Evolutionary conservation across 2,888 invertebrate species (phyloP), one percentile per base, ranked within the genome.

Genomic region (Euzetes globulus): DNA sequence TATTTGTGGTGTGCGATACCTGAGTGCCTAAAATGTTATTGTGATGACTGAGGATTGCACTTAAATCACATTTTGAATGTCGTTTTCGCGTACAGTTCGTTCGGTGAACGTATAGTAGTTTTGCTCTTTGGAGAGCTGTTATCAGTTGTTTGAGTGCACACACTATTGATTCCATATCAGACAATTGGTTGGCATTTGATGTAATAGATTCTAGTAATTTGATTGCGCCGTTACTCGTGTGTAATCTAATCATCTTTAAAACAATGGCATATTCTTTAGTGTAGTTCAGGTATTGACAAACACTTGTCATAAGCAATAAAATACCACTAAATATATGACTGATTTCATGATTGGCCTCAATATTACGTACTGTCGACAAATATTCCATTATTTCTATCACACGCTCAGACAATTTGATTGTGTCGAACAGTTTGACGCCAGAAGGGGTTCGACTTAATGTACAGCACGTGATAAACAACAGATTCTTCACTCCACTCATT

Each of bases 61-160:
- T 37, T 1, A 74, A 50, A 50, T 74, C 58, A 52, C 74, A 74
- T 11, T 55, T 50, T 6, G 47, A 58, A 45, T 74, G 74, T 33
- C 65, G 9, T 45, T 60, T 55, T 17, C 41, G 41, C 33, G 37
- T 19, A 37, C 74, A 74, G 0, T 17, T 27, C 22, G 55, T 29
- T 41, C 52, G 15, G 41, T 74, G 74, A 58, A 37, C 19, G 27
- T 33, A 71, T 9, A 74, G 33, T 19, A 45, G 22, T 58, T 71
- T 41, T 2, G 55, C 27, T 22, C 65, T 68, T 71, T 74, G 74
- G 1, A 74, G 19, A 25, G 71, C 17, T 37, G 27, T 60, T 25
- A 68, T 50, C 33, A 74, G 41, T 45, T 74, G 71, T 33, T 33
- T n/a, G 1, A 74, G 33, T 45, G 65, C 29, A 58, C 37, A 33